Evolutionary conservation across 30 jellyfish, hydroid and myxozoan genomes (phyloP).

Genomic region (Chrysaora quinquecirrha): DNA sequence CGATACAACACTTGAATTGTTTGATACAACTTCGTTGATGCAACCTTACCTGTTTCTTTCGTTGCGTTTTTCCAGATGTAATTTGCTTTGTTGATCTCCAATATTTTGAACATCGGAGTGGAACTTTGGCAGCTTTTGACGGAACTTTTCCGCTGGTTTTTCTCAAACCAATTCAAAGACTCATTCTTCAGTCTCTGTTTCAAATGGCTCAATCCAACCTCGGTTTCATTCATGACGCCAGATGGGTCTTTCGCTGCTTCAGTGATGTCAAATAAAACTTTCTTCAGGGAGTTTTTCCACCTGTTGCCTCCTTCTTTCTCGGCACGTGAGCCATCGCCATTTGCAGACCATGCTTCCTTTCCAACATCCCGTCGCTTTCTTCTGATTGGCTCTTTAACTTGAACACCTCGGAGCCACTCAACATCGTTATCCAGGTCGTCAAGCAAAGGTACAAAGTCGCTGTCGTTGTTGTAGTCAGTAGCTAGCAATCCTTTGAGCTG

Average conservation of each 20-base stretch:
- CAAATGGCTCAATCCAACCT: not conserved
- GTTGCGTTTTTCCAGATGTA: constrained; percentile 38
- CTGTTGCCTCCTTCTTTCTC: not conserved
- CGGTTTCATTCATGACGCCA: constrained; percentile 1
- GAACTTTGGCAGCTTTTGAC: constrained; percentile 21
- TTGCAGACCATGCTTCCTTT: not conserved
- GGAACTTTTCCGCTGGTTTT: not conserved
- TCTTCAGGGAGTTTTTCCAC: not conserved
- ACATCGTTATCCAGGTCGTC: constrained; percentile 63
- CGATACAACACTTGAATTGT: too few species aligned
- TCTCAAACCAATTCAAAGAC: not conserved
- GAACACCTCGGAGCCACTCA: constrained; percentile 49
- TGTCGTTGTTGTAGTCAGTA: constrained; percentile 39
- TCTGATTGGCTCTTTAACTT: not conserved
- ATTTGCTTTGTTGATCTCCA: constrained; percentile 16
- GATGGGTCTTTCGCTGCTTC: not conserved
- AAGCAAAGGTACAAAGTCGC: constrained; percentile 45
- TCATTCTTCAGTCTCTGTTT: not conserved
- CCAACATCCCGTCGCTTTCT: constrained; percentile 8
- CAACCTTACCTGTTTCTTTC: constrained; percentile 19
- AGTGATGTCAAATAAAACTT: not conserved
- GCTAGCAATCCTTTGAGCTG: constrained; percentile 65
- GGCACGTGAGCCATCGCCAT: not conserved
- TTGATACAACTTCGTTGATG: too few species aligned
- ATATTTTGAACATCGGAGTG: constrained; percentile 24